Evolutionary conservation across 2,888 invertebrate species (phyloP), one percentile per base, ranked within the genome.

Genomic region (Papilio gigon): DNA sequence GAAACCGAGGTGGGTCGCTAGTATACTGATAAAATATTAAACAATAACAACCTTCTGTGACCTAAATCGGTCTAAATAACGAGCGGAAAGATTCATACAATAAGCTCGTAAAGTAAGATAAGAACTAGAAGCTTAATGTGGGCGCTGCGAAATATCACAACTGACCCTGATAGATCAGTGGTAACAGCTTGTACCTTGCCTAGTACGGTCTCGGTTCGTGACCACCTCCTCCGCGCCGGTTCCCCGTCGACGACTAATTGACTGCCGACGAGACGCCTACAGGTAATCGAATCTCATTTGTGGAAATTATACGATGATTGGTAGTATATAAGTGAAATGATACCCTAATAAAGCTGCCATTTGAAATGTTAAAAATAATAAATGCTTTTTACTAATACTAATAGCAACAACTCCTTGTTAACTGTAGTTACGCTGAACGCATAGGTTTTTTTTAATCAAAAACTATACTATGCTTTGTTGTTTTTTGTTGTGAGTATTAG

Each of bases 251-350:
- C 84, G 82, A 83, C 85, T 89, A 90, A 90, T 89, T 90, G 90
- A 89, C 86, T 84, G 85, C 83, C 81, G 82, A 84, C 83, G 81
- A 82, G 86, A 87, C 89, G 86, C 90, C 86, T 81, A 82, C 83
- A 68, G 82, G 84, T 89, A 89, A 90, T 90, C 89, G 89, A 88
- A 83, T 81, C 81, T 85, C 86, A 86, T 87, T 89, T 89, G 83
- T 82, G 78, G 81, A 84, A 84, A 89, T 89, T 84, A 84, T 77
- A 76, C 78, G 74, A 77, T 82, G 87, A 88, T 87, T 86, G 85
- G 85, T 73, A 72, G 83, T 86, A 86, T 84, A 78, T 83, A 83
- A 83, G 85, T 88, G 85, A 84, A 77, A 78, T 77, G 75, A 77
- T 33, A 53, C 59, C 33, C 25, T 53, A 65, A 60, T 65, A 61